Conservation (phyloP, 2,113 vertebrate genomes). For the Capreolus pygargus region DNA sequence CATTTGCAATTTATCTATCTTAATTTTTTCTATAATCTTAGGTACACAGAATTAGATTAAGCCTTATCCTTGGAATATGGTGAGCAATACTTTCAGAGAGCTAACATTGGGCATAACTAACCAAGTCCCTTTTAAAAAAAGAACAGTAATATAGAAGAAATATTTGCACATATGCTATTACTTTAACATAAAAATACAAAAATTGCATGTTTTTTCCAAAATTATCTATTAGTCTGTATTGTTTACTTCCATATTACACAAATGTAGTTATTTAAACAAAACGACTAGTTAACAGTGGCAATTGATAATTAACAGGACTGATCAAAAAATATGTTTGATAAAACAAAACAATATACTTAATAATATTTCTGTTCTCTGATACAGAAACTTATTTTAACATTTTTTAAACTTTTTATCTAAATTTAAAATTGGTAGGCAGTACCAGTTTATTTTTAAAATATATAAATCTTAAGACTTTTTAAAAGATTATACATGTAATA, state of each 20-base stretch:
- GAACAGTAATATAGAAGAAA: not conserved
- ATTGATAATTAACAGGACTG: not conserved
- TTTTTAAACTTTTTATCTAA: not conserved
- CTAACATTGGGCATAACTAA: not conserved
- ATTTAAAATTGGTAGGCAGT: not conserved
- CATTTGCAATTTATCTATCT: not conserved
- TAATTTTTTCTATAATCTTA: not conserved
- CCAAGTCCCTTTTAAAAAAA: not conserved
- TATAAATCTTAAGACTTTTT: not conserved
- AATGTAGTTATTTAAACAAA: constrained; percentile 23
- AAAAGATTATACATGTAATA: not conserved
- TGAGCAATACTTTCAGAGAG: not conserved
- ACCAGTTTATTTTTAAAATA: not conserved
- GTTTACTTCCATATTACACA: not conserved
- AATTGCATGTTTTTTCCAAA: not conserved
- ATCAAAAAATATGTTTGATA: not conserved
- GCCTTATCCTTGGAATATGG: not conserved
- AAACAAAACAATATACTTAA: not conserved
- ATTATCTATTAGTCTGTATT: not conserved
- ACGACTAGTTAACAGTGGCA: not conserved
- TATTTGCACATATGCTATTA: not conserved
- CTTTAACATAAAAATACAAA: not conserved
- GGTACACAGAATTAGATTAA: not conserved
- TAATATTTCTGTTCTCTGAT: not conserved
- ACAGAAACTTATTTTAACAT: not conserved